Percentiles rank a stretch among this genome's conserved stretches.
These are phyloP conservation scores for Reticulitermes speratus DNA, from an alignment of 1,140 invertebrate genomes.

Conservation along the genomic window DNA sequence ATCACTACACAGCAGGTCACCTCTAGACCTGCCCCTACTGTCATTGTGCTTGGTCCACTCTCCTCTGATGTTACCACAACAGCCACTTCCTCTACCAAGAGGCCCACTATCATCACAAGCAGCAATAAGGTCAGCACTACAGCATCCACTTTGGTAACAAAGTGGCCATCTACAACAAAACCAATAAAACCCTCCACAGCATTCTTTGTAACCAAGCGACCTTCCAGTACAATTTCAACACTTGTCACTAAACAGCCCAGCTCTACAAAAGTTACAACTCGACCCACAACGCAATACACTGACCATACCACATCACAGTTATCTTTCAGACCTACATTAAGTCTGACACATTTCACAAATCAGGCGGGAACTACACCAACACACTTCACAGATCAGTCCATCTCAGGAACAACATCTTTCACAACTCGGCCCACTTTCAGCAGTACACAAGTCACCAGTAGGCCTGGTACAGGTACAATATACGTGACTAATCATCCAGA, in stretches of 20 bases:
- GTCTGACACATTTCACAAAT: neutral
- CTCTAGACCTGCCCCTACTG: constrained; percentile 64
- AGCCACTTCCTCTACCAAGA: neutral
- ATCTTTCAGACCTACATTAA: neutral
- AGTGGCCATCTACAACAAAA: constrained; percentile 43
- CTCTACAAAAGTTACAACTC: neutral
- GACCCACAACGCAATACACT: neutral
- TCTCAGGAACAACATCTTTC: neutral
- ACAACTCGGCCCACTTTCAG: neutral
- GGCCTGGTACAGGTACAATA: constrained; percentile 40
- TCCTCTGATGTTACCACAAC: constrained; percentile 55
- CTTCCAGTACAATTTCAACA: neutral
- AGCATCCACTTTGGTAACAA: constrained; percentile 24
- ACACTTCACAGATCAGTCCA: neutral
- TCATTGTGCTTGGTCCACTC: constrained; percentile 65
- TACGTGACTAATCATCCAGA: constrained; percentile 45
- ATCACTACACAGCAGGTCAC: constrained; percentile 19
- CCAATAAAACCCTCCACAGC: constrained; percentile 44
- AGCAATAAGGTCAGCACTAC: constrained; percentile 45
- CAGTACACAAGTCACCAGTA: neutral
- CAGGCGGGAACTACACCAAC: neutral
- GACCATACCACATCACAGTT: neutral
- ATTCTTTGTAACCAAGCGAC: constrained; percentile 37
- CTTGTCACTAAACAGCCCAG: neutral
- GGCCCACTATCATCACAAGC: constrained; percentile 46